Percentiles rank a stretch among this genome's conserved stretches.
Evolutionary conservation across 2,797 vertebrate genomes (phyloP).

Genomic region (Microctenopoma lineatum): DNA sequence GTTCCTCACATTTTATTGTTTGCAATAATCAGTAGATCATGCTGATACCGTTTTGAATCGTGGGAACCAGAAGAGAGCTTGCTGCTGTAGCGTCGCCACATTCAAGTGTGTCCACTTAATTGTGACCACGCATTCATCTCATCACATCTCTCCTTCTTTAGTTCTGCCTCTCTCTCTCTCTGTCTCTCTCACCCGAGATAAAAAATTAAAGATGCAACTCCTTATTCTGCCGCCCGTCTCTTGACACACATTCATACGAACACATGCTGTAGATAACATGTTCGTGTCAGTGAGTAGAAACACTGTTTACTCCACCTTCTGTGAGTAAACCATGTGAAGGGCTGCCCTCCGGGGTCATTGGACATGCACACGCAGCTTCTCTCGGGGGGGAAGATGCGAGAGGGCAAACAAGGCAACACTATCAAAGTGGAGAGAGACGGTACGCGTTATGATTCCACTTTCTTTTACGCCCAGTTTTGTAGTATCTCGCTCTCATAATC

Average conservation of each 20-base stretch:
- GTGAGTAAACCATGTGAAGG: conserved; percentile 30
- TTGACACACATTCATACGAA: neutral
- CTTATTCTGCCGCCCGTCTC: neutral
- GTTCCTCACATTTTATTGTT: too few species aligned
- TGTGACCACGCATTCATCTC: too few species aligned
- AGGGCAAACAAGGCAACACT: conserved; percentile 7
- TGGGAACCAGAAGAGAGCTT: too few species aligned
- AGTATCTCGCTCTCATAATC: neutral
- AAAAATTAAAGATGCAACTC: neutral
- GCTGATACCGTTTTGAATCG: too few species aligned
- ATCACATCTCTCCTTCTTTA: too few species aligned
- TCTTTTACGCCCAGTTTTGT: neutral
- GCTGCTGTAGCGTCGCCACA: too few species aligned
- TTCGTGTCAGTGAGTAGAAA: neutral
- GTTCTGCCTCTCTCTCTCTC: too few species aligned
- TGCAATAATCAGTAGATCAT: too few species aligned
- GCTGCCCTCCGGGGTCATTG: conserved; percentile 27
- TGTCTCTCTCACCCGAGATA: neutral
- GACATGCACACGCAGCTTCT: conserved; percentile 8
- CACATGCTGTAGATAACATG: neutral
- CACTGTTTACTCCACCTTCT: conserved; percentile 22
- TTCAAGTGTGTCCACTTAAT: too few species aligned
- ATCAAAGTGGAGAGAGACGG: neutral
- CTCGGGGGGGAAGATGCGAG: neutral
- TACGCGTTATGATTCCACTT: neutral